Evolutionary conservation across 1,140 invertebrate genomes (phyloP).

Genomic region (Drosophila kurseongensis): DNA sequence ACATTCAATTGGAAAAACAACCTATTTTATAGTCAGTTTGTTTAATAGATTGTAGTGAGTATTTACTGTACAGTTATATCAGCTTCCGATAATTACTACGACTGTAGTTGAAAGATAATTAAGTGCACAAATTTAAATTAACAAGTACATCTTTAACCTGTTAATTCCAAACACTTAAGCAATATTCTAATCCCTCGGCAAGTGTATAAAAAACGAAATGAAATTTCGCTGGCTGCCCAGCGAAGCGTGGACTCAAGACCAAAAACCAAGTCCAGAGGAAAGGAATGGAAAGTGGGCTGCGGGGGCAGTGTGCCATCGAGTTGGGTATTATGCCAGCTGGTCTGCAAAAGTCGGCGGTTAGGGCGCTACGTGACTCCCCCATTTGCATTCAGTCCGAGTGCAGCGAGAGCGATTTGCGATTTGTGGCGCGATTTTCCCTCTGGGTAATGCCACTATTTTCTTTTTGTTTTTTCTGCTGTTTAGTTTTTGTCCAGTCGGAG

Average conservation of each 20-base stretch:
- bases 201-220: conserved; percentile 53
- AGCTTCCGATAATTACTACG: not conserved
- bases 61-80: not conserved
- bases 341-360: conserved; percentile 17
- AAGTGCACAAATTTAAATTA: not conserved
- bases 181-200: conserved; percentile 3
- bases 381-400: conserved; percentile 16
- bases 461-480: conserved; percentile 10
- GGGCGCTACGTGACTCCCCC: conserved; percentile 40
- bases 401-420: conserved; percentile 51
- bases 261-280: conserved; percentile 9
- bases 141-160: not conserved
- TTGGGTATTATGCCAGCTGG: conserved; percentile 23
- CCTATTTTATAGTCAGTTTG: too few relatives aligned
- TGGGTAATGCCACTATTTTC: conserved; percentile 24
- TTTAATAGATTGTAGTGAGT: too few relatives aligned
- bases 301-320: conserved; percentile 44
- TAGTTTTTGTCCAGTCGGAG: conserved; percentile 33
- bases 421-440: conserved; percentile 38
- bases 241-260: conserved; percentile 40
- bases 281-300: conserved; percentile 35
- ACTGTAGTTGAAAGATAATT: not conserved
- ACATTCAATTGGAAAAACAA: too few relatives aligned
- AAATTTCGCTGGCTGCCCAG: conserved; percentile 68
- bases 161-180: not conserved